Conservation (phyloP, 2,888 invertebrate species). For the Drosophila heteroneura region DNA sequence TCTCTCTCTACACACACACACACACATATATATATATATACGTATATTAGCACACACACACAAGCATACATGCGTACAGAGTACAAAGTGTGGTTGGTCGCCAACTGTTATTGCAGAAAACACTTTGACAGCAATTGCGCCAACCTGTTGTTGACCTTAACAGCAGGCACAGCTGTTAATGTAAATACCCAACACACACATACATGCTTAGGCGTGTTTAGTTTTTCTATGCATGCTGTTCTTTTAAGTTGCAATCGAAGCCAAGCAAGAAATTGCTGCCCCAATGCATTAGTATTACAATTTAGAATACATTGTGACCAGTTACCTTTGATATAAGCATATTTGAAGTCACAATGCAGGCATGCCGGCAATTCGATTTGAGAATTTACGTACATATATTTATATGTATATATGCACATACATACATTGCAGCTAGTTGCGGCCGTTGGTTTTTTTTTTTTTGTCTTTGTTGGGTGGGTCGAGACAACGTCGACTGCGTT, state of each 20-base stretch:
- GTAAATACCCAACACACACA: conserved; percentile 32
- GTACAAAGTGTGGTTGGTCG: conserved; percentile 1
- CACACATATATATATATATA: neutral
- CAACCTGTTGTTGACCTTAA: conserved; percentile 73
- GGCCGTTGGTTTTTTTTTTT: conserved; percentile 17
- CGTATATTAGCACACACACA: neutral
- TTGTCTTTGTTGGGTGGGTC: conserved; percentile 55
- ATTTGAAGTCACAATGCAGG: conserved; percentile 69
- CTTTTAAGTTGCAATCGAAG: conserved; percentile 7
- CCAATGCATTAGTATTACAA: conserved; percentile 45
- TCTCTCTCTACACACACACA: conserved; percentile 2
- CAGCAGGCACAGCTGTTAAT: conserved; percentile 38
- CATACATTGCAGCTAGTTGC: conserved; percentile 22
- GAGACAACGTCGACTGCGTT: conserved; percentile 41
- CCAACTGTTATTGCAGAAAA: conserved; percentile 42
- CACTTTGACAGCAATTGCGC: conserved; percentile 33
- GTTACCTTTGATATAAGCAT: conserved; percentile 6
- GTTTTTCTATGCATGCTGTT: conserved; percentile 12
- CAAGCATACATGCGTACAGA: neutral
- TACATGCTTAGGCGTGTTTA: neutral
- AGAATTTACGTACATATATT: conserved; percentile 54
- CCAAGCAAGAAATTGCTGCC: conserved; percentile 62
- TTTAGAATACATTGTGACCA: conserved; percentile 8
- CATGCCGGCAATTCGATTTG: conserved; percentile 58
- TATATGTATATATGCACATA: neutral